Base-by-base conservation (phyloP, 2,888 invertebrate species). In the Chymomyza amoena region DNA sequence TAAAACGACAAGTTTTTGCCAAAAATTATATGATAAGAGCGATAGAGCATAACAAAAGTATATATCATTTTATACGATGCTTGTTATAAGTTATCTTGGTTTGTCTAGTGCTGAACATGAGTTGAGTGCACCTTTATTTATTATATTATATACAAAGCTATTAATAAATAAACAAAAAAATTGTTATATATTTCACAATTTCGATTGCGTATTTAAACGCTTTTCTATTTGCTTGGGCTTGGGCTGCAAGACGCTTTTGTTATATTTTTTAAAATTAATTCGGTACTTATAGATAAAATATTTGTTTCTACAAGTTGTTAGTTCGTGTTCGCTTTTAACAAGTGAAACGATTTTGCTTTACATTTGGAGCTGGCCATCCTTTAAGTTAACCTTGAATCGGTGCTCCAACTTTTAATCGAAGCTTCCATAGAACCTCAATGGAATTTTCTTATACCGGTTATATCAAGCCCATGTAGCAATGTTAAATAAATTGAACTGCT, bases 401-500 rank as follows among this genome's bases (percentile, higher is more conserved):
- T 20, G 20, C 20, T 20, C 20, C 20, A 3, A 2, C 20, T 20
- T 20, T 20, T 2, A 20, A 20, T 1, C 20, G 1, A 20, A 3
- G 20, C 20, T 20, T 20, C 20, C 20, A 1, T n/a, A n/a, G n/a
- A n/a, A n/a, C n/a, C n/a, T n/a, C n/a, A n/a, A n/a, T n/a, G n/a
- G n/a, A n/a, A n/a, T 20, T 20, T 25, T 25, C 25, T 7, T 32
- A 32, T 32, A 1, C 9, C 4, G 25, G 5, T 32, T 6, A 9
- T 1, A 1, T 32, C 32, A 9, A 2, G 15, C 15, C 54, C 9
- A 10, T n/a, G 16, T 16, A 3, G 16, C 0, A 20, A 54, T 32
- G 39, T 45, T 45, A 45, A 45, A 45, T 45, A 64, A 54, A 20
- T 32, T 51, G 18, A 69, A 68, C 61, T 68, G 70, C 59, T 61